phyloP scores from a whole-genome alignment of 2,113 vertebrate genomes.

The Limanda limanda region DNA sequence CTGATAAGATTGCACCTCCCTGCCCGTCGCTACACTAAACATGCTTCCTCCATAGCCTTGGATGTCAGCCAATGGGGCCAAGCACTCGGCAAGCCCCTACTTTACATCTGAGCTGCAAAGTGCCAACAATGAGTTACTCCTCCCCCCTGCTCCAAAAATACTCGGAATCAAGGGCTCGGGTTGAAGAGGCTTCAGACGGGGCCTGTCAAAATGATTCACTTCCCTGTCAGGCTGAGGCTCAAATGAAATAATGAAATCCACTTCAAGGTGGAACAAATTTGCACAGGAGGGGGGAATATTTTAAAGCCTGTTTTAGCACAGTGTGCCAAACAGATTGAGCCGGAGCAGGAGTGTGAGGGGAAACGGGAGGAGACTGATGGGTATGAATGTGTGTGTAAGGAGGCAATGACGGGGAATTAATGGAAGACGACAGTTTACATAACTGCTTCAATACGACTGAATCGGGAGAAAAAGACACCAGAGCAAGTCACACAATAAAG shows the following conservation, averaged over 20 bases:
- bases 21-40: conserved; percentile 60
- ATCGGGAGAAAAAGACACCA: conserved; percentile 37
- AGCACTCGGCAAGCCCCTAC: conserved; percentile 62
- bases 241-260: conserved; percentile 87
- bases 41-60: conserved; percentile 70
- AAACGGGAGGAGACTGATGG: conserved; percentile 57
- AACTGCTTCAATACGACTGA: conserved; percentile 46
- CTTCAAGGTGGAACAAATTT: conserved; percentile 85
- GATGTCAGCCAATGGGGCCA: conserved; percentile 76
- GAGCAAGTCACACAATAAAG: conserved; percentile 25
- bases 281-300: conserved; percentile 80
- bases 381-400: conserved; percentile 59
- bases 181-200: conserved; percentile 81
- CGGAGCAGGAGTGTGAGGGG: conserved; percentile 59
- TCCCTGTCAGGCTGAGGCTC: conserved; percentile 80
- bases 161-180: conserved; percentile 80
- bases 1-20: conserved; percentile 77
- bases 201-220: conserved; percentile 86
- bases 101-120: conserved; percentile 75
- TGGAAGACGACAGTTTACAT: conserved; percentile 63
- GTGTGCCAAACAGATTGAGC: conserved; percentile 76
- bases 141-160: conserved; percentile 80
- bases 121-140: conserved; percentile 76
- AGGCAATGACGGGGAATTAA: conserved; percentile 68
- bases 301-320: conserved; percentile 77